phyloP scores from a whole-genome alignment of 2,888 invertebrate species.

The Drosophila prolongata region DNA sequence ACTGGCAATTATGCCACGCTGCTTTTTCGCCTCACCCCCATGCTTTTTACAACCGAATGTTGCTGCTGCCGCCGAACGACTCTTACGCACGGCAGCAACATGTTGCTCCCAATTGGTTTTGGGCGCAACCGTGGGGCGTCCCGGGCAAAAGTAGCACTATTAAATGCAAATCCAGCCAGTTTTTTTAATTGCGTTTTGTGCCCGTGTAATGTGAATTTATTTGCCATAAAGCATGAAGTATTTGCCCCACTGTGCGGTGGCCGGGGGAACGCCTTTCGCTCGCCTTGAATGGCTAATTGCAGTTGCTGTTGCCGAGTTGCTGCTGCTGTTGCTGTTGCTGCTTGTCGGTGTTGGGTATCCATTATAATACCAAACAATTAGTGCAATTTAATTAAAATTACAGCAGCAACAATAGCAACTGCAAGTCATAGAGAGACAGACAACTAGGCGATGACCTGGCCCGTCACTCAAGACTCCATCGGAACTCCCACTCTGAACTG shows the following conservation, averaged over 20 bases:
- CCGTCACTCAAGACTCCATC: slow-evolving; percentile 59
- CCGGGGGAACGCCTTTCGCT: slow-evolving; percentile 56
- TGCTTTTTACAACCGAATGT: slow-evolving; percentile 28
- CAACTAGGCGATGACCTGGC: slow-evolving; percentile 62
- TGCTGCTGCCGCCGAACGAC: slow-evolving; percentile 55
- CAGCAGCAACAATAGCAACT: slow-evolving; percentile 39
- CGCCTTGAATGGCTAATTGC: slow-evolving; percentile 70
- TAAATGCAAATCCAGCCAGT: slow-evolving; percentile 69
- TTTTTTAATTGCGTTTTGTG: slow-evolving; percentile 45
- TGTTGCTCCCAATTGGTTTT: slow-evolving; percentile 54
- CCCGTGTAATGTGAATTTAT: slow-evolving; percentile 54
- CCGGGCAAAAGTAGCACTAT: slow-evolving; percentile 52
- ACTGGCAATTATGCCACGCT: slow-evolving; percentile 79
- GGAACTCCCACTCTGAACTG: slow-evolving; percentile 16
- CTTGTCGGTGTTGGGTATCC: slow-evolving; percentile 53
- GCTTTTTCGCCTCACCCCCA: slow-evolving; percentile 31
- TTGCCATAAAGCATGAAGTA: slow-evolving; percentile 48
- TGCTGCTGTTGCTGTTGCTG: slow-evolving; percentile 15
- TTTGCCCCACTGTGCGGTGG: slow-evolving; percentile 44
- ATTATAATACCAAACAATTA: slow-evolving; percentile 71
- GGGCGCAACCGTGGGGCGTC: slow-evolving; percentile 66
- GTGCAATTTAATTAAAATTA: slow-evolving; percentile 78
- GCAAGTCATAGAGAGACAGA: slow-evolving; percentile 38
- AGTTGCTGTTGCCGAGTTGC: slow-evolving; percentile 26
- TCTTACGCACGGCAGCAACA: slow-evolving; percentile 49